Conservation (phyloP, 2,113 vertebrate species). For the Okapia johnstoni region DNA sequence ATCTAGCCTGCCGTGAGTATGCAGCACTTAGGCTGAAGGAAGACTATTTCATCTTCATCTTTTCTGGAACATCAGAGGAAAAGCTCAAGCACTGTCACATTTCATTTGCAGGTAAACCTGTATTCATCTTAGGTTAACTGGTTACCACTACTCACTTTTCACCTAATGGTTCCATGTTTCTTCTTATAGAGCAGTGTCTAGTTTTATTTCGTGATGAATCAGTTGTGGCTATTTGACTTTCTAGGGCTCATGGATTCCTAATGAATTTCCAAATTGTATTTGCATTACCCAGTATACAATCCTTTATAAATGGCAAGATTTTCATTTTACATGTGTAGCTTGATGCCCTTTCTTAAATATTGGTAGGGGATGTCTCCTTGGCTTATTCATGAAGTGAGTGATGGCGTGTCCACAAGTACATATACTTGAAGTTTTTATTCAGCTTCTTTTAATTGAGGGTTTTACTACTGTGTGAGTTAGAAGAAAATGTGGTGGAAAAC, state of each 20-base stretch:
- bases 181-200: conserved; percentile 54
- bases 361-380: not conserved
- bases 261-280: conserved; percentile 46
- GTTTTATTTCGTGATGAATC: conserved; percentile 66
- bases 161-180: conserved; percentile 56
- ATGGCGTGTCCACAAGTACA: not conserved
- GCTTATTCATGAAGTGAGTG: not conserved
- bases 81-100: conserved; percentile 9
- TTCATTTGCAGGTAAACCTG: conserved; percentile 55
- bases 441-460: not conserved
- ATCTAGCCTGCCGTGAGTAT: not conserved
- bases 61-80: conserved; percentile 50
- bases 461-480: not conserved
- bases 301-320: conserved; percentile 24
- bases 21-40: conserved; percentile 21
- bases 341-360: not conserved
- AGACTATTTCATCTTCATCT: conserved; percentile 45
- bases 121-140: conserved; percentile 61
- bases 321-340: conserved; percentile 2
- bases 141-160: conserved; percentile 52
- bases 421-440: not conserved
- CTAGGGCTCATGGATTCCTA: conserved; percentile 67
- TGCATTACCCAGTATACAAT: conserved; percentile 25
- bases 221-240: conserved; percentile 66
- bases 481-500: not conserved